phyloP scores from a whole-genome alignment of 2,797 vertebrate genomes.

The Neoniphon sammara region DNA sequence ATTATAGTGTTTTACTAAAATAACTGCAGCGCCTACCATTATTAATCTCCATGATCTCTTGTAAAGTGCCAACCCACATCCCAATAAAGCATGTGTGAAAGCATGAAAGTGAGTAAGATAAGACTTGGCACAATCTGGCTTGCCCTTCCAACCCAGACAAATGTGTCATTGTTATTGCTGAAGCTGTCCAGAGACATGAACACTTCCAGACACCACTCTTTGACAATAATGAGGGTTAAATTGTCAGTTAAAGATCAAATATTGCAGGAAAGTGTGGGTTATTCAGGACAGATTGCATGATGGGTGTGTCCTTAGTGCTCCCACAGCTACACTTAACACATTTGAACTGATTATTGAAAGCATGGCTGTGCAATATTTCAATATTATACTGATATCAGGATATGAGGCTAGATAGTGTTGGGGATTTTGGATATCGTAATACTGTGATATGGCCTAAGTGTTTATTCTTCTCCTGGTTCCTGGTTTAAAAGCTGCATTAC shows the following conservation, averaged over 20 bases:
- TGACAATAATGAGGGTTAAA: conserved; percentile 6
- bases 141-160: conserved; percentile 8
- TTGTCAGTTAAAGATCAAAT: conserved; percentile 11
- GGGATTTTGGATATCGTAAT: too few relatives aligned
- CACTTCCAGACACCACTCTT: neutral
- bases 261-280: neutral
- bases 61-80: conserved; percentile 52
- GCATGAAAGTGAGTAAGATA: neutral
- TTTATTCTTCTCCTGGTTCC: too few relatives aligned
- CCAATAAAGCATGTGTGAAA: conserved; percentile 40
- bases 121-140: conserved; percentile 22
- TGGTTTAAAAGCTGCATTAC: too few relatives aligned
- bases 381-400: too few relatives aligned
- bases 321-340: too few relatives aligned
- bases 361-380: too few relatives aligned
- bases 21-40: conserved; percentile 54
- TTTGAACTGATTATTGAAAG: too few relatives aligned
- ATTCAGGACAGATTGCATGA: neutral
- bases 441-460: too few relatives aligned
- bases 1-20: conserved; percentile 65
- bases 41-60: conserved; percentile 60
- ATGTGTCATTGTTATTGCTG: neutral
- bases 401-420: too few relatives aligned
- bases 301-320: neutral
- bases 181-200: neutral